Evolutionary conservation across 2,113 vertebrate species (phyloP).

Genomic region (Oceanodroma tethys): DNA sequence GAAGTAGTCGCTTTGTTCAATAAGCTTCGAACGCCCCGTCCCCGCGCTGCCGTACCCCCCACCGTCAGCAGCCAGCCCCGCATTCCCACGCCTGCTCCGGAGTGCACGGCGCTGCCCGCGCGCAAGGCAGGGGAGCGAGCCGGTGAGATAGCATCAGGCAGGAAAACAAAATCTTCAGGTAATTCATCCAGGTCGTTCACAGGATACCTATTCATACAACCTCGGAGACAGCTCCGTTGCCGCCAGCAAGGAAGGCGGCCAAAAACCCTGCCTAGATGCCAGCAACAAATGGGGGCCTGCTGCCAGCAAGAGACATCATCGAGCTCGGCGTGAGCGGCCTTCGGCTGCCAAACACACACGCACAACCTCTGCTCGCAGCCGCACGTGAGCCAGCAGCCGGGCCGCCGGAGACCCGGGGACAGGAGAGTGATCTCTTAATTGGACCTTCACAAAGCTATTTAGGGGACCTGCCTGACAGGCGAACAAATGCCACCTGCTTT

Average conservation of each 20-base stretch:
- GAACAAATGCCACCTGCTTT: background rate
- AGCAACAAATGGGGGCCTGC: background rate
- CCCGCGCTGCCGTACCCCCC: background rate
- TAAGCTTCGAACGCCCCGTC: accelerated
- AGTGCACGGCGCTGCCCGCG: accelerated
- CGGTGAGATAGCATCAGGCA: background rate
- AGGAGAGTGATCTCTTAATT: constrained; percentile 23
- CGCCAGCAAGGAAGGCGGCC: constrained; percentile 47
- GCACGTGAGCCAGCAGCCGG: background rate
- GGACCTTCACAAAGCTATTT: background rate
- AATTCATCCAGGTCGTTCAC: background rate
- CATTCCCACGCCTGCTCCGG: background rate
- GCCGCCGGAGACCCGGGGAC: background rate
- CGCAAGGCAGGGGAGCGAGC: background rate
- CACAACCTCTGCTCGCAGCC: constrained; percentile 4
- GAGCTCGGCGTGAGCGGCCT: background rate
- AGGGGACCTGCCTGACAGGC: background rate
- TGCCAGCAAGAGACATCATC: constrained; percentile 27
- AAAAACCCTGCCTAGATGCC: constrained; percentile 33
- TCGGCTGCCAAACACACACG: constrained; percentile 22
- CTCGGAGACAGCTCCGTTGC: background rate
- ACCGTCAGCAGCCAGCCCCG: background rate
- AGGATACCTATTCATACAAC: background rate
- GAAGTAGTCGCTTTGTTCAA: accelerated
- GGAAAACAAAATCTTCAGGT: background rate